A percentile compares a stretch with the other conserved stretches of the same genome.
Conservation (phyloP, 2,797 vertebrate genomes). For the Ispidina picta region DNA sequence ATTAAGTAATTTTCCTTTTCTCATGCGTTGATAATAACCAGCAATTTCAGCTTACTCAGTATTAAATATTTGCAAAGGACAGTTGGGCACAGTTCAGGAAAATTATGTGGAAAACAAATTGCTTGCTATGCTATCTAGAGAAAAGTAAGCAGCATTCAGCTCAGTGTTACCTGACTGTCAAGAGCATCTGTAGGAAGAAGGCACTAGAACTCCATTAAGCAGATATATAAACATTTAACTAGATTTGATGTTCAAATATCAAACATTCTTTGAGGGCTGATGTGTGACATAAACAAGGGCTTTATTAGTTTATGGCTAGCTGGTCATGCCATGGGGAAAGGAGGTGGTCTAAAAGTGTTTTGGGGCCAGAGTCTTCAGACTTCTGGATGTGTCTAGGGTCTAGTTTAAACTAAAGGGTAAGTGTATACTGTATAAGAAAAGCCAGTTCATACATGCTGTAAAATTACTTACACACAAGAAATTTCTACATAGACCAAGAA, state of each 20-base stretch:
- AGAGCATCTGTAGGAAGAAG: neutral
- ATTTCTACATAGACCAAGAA: neutral
- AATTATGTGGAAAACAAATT: conserved; percentile 14
- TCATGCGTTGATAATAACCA: neutral
- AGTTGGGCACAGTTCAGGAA: neutral
- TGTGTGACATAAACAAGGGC: neutral
- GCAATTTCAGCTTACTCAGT: conserved; percentile 1
- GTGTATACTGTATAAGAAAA: neutral
- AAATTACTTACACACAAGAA: neutral
- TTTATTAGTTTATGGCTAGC: neutral
- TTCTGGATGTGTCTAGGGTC: neutral
- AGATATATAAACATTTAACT: rapidly evolving
- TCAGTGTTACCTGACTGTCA: neutral
- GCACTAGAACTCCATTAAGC: neutral
- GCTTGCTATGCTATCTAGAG: neutral
- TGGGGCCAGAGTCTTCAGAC: neutral
- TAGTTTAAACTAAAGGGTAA: neutral
- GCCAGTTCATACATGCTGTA: neutral
- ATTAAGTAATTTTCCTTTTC: conserved; percentile 1
- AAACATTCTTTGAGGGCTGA: neutral
- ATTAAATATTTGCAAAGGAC: conserved; percentile 20
- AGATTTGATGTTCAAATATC: neutral
- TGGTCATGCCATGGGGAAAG: neutral
- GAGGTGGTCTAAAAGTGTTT: neutral
- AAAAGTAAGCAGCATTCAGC: neutral